phyloP scores from a whole-genome alignment of 2,113 vertebrate species.

The Delphinapterus leucas region DNA sequence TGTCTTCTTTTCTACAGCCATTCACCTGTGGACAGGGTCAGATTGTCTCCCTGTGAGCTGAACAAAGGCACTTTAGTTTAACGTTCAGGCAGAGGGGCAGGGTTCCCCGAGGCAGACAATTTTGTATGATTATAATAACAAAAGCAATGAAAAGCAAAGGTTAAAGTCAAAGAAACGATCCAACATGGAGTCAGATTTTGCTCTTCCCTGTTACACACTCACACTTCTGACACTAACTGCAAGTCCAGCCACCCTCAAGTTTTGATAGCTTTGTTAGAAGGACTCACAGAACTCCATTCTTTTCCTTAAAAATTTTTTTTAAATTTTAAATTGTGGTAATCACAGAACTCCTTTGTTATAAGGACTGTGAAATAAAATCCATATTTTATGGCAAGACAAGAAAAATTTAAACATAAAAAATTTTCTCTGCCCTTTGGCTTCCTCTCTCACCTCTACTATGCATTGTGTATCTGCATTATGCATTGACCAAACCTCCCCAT shows the following conservation, averaged over 20 bases:
- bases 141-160: no score
- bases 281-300: neutral
- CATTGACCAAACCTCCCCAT: neutral
- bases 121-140: no score
- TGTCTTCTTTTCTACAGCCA: no score
- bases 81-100: no score
- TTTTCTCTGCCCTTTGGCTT: neutral
- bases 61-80: no score
- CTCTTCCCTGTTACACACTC: no score
- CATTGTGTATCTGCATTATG: neutral
- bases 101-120: no score
- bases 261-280: neutral
- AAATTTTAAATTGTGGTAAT: neutral
- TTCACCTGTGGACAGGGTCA: no score
- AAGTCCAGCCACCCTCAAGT: neutral
- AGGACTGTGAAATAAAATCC: neutral
- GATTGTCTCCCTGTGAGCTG: no score
- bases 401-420: neutral
- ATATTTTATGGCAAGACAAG: neutral
- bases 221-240: neutral
- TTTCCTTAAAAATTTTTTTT: neutral
- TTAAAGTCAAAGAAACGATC: no score
- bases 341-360: neutral
- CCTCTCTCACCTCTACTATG: neutral
- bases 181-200: no score